Conservation (phyloP, 1,140 invertebrate species). For the Pachyrhynchus sulphureomaculatus region DNA sequence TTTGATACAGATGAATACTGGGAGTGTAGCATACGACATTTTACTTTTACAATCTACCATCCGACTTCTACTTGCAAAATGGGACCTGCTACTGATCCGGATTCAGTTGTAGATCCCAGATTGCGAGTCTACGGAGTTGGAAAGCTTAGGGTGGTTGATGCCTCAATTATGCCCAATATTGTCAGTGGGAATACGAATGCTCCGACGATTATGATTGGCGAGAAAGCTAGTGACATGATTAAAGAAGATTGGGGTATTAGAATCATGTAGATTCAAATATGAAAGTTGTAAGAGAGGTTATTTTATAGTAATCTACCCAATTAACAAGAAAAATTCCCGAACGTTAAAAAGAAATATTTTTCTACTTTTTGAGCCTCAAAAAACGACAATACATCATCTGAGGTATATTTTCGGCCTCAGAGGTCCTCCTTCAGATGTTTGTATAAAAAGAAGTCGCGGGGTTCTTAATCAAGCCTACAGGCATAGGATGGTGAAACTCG, state of each 20-base stretch:
- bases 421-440: no score
- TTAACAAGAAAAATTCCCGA: no score
- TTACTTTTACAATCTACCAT: slow-evolving; percentile 85
- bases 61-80: slow-evolving; percentile 84
- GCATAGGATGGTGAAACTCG: no score
- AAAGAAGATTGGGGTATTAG: slow-evolving; percentile 61
- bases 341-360: no score
- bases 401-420: no score
- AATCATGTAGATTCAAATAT: slow-evolving; percentile 10
- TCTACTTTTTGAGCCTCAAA: no score
- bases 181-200: slow-evolving; percentile 67
- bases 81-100: slow-evolving; percentile 73
- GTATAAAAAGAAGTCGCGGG: no score
- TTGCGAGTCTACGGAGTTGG: slow-evolving; percentile 57
- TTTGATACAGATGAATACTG: slow-evolving; percentile 83
- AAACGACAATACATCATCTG: no score
- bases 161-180: slow-evolving; percentile 65
- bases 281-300: no score
- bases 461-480: no score
- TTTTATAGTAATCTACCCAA: no score
- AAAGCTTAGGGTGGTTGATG: slow-evolving; percentile 63
- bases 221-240: slow-evolving; percentile 65
- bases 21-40: slow-evolving; percentile 79
- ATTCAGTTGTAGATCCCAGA: slow-evolving; percentile 78
- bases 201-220: slow-evolving; percentile 66